phyloP scores from a whole-genome alignment of 1,140 invertebrate species.

The Sinella curviseta region DNA sequence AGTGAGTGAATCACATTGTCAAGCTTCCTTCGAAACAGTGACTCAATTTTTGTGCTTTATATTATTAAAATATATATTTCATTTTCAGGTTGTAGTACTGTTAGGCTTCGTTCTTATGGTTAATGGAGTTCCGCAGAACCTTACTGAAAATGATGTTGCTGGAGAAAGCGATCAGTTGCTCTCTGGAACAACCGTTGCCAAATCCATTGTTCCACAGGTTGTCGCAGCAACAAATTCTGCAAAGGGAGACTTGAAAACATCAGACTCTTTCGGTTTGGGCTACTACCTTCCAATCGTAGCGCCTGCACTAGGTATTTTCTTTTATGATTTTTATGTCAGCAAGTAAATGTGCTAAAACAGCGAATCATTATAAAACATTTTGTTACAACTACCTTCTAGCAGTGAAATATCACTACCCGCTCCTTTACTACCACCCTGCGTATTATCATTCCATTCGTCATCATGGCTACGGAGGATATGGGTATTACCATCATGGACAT shows the following conservation, averaged over 20 bases:
- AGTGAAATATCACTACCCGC: slow-evolving; percentile 13
- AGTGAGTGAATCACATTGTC: too few species aligned
- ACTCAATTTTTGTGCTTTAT: too few species aligned
- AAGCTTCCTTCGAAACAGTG: too few species aligned
- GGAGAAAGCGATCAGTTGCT: neutral
- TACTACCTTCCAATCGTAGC: neutral
- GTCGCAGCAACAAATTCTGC: neutral
- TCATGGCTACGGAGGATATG: slow-evolving; percentile 13
- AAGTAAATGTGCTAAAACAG: too few species aligned
- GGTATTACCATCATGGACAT: slow-evolving; percentile 16
- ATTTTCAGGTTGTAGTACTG: neutral
- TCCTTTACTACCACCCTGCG: neutral
- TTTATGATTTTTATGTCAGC: neutral
- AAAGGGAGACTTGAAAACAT: slow-evolving; percentile 1
- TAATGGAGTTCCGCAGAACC: neutral
- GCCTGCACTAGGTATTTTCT: neutral
- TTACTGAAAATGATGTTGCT: neutral
- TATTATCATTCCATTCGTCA: neutral
- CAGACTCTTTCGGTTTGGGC: slow-evolving; percentile 15
- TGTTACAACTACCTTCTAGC: neutral
- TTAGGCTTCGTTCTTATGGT: neutral
- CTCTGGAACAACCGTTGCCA: neutral
- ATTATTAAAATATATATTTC: too few species aligned
- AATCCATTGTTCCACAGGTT: neutral
- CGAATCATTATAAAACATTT: slow-evolving; percentile 1